phyloP scores from a whole-genome alignment of 2,888 invertebrate genomes.

The Eumerus sabulonum region DNA sequence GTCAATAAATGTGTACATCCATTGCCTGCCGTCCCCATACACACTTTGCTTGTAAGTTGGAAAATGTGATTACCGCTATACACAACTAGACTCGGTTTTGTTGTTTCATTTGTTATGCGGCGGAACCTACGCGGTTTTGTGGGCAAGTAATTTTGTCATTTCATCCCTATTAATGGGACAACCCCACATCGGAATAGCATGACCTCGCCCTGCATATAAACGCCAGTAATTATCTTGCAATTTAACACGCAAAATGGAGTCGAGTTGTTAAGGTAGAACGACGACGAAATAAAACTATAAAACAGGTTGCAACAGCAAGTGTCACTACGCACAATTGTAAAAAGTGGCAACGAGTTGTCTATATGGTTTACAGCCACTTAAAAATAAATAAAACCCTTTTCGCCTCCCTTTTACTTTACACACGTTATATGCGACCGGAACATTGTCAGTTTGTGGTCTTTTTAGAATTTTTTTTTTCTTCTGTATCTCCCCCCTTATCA shows the following conservation, averaged over 20 bases:
- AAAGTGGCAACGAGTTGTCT: slow-evolving; percentile 4
- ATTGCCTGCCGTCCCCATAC: too few relatives aligned
- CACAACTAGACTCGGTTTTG: too few relatives aligned
- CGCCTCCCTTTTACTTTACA: not conserved
- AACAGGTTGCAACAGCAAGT: slow-evolving; percentile 29
- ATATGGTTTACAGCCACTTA: too few relatives aligned
- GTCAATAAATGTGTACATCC: too few relatives aligned
- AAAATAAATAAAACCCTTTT: too few relatives aligned
- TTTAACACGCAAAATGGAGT: slow-evolving; percentile 40
- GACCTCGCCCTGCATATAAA: slow-evolving; percentile 43
- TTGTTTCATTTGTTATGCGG: slow-evolving; percentile 19
- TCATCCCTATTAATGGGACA: slow-evolving; percentile 1
- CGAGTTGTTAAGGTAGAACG: not conserved
- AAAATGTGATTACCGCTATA: slow-evolving; percentile 6
- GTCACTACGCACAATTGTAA: slow-evolving; percentile 36
- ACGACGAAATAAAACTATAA: slow-evolving; percentile 8
- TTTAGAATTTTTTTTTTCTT: too few relatives aligned
- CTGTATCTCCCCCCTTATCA: slow-evolving; percentile 43
- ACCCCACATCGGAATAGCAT: not conserved
- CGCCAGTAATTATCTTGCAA: slow-evolving; percentile 45
- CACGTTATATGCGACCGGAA: slow-evolving; percentile 9
- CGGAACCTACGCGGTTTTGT: slow-evolving; percentile 6
- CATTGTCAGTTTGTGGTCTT: too few relatives aligned
- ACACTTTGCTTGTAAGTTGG: not conserved
- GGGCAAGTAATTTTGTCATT: slow-evolving; percentile 30